phyloP scores from a whole-genome alignment of 2,797 vertebrate species.

The Falco biarmicus region DNA sequence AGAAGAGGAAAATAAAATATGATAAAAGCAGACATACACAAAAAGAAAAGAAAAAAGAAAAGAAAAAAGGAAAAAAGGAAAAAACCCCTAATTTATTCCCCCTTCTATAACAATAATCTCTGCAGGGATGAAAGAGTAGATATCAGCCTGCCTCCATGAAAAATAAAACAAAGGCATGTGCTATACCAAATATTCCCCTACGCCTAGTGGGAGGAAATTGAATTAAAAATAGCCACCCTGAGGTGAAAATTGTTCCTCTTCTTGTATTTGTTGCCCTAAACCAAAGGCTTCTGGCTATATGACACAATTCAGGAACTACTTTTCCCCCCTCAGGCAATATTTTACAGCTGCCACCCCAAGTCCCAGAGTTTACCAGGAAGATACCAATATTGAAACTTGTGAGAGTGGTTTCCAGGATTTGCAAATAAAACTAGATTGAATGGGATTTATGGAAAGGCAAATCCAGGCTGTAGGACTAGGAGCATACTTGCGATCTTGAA shows the following conservation, averaged over 20 bases:
- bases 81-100: not conserved
- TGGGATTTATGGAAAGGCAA: not conserved
- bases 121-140: not conserved
- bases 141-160: conserved; percentile 3
- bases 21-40: not conserved
- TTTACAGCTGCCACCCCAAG: not conserved
- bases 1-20: not conserved
- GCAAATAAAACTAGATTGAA: not conserved
- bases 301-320: not conserved
- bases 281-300: not conserved
- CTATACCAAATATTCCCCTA: not conserved
- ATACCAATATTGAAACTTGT: not conserved
- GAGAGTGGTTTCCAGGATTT: not conserved
- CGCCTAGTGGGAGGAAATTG: not conserved
- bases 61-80: too few species aligned
- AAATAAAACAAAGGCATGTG: conserved; percentile 23
- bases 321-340: not conserved
- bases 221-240: conserved; percentile 17
- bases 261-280: not conserved
- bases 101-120: conserved; percentile 5
- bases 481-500: not conserved
- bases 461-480: not conserved
- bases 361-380: not conserved
- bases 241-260: not conserved
- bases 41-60: accelerated